Base-by-base conservation (phyloP, 1,140 invertebrate genomes). In the Drosophila trapezifrons region DNA sequence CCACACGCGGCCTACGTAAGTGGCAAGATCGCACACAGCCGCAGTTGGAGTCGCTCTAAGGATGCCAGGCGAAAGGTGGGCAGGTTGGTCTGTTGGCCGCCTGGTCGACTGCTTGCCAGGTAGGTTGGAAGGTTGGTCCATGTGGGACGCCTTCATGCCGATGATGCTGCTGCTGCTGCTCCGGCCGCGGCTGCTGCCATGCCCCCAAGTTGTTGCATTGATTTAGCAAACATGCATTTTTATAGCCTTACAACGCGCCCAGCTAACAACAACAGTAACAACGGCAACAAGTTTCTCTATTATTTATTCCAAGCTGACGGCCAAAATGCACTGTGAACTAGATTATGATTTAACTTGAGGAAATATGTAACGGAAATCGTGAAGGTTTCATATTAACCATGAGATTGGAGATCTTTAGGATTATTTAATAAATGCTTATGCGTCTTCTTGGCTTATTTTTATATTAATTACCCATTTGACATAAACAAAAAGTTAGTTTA, bases 151-250 rank as follows among this genome's bases (percentile, higher is more conserved):
- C 66, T 65, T 78, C 76, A 43, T 76, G 84, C 80, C 58, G 76
- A 45, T 66, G 76, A 47, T 57, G 57, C 22, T 54, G 59, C 58
- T 52, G 62, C 55, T 35, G 58, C 63, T 35, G 66, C 43, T 56
- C 45, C 15, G 55, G 55, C 58, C 55, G 78, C 56, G 35, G 60
- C 54, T 59, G 67, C 82, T 85, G 85, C 80, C 85, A 79, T 90
- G 86, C 86, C 85, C 80, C 78, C 86, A 82, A 90, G 86, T 90
- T 90, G 81, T 90, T 90, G 89, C 89, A 91, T 91, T 91, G 89
- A 89, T 91, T 85, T 91, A 91, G 82, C 84, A 89, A 89, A 89
- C 89, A 91, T 91, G 84, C 89, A 78, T 89, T 89, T 89, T 89
- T 89, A 89, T 89, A 89, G 84, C 84, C 84, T 86, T 89, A 86